Percentiles rank a stretch among this genome's conserved stretches.
phyloP scores from a whole-genome alignment of 92 coral and sea anemone genomes.

The Epizoanthus fatuus region DNA sequence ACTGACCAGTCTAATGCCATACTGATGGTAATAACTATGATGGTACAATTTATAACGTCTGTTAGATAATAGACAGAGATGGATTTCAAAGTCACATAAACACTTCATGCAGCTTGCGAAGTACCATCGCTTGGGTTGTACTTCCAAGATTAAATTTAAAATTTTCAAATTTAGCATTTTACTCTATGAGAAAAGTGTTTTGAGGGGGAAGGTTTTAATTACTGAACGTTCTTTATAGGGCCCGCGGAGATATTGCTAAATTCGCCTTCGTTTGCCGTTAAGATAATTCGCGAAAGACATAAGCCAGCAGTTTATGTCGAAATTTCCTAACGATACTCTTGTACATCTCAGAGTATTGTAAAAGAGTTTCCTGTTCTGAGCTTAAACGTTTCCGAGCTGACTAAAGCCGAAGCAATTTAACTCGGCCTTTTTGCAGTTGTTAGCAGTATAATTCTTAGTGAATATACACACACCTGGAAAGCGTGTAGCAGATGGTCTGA shows the following conservation, averaged over 20 bases:
- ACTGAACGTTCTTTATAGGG: slow-evolving; percentile 20
- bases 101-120: not conserved
- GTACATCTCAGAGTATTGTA: not conserved
- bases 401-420: slow-evolving; percentile 18
- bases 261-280: slow-evolving; percentile 33
- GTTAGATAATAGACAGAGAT: not conserved
- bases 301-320: slow-evolving; percentile 28
- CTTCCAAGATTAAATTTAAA: slow-evolving; percentile 10
- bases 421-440: slow-evolving; percentile 49
- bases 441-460: slow-evolving; percentile 46
- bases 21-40: slow-evolving; percentile 34
- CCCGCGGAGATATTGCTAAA: slow-evolving; percentile 27
- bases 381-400: slow-evolving; percentile 3
- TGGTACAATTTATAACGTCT: slow-evolving; percentile 46
- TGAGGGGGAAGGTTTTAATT: slow-evolving; percentile 31
- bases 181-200: slow-evolving; percentile 29
- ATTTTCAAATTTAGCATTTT: slow-evolving; percentile 27
- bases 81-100: slow-evolving; percentile 1
- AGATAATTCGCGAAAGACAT: slow-evolving; percentile 33
- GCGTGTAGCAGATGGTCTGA: slow-evolving; percentile 82
- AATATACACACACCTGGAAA: slow-evolving; percentile 95
- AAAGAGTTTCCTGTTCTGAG: not conserved
- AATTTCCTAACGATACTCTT: not conserved
- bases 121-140: not conserved
- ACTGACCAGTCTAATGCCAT: slow-evolving; percentile 75